Percentiles rank a stretch among this genome's conserved stretches.
Evolutionary conservation across 2,888 invertebrate species (phyloP).

Genomic region (Leistus spinibarbis): DNA sequence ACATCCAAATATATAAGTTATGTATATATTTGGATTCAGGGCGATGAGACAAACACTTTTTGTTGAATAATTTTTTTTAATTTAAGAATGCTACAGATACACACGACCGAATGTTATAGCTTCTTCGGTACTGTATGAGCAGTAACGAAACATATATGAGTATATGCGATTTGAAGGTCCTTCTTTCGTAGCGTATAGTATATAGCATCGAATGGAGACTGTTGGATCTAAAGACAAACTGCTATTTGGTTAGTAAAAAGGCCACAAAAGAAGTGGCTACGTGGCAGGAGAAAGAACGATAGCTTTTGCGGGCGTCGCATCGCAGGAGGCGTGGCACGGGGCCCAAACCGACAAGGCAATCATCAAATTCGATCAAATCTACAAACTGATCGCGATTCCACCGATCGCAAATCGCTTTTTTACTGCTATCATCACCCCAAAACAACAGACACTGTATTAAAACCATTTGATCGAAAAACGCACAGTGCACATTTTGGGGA

Average conservation of each 20-base stretch:
- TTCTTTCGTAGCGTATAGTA: not conserved
- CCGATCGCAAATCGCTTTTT: conserved; percentile 31
- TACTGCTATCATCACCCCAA: conserved; percentile 15
- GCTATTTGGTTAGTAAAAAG: not conserved
- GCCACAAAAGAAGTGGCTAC: not conserved
- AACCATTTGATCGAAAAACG: not conserved
- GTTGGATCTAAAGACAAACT: not conserved
- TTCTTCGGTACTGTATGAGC: too few relatives aligned
- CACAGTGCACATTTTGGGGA: not conserved
- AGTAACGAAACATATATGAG: too few relatives aligned
- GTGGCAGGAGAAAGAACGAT: not conserved
- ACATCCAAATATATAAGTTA: too few relatives aligned
- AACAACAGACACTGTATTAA: not conserved
- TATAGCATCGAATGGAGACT: not conserved
- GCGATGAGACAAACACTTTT: too few relatives aligned
- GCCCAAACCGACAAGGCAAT: conserved; percentile 7
- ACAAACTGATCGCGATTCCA: not conserved
- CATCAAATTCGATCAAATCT: conserved; percentile 37
- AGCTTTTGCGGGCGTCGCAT: conserved; percentile 6
- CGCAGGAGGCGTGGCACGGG: conserved; percentile 2
- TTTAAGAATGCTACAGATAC: too few relatives aligned
- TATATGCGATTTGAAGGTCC: too few relatives aligned
- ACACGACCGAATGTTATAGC: too few relatives aligned
- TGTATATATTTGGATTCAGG: too few relatives aligned
- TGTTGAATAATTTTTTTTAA: too few relatives aligned